Conservation (phyloP, 2,797 vertebrate species). For the Coreius guichenoti region DNA sequence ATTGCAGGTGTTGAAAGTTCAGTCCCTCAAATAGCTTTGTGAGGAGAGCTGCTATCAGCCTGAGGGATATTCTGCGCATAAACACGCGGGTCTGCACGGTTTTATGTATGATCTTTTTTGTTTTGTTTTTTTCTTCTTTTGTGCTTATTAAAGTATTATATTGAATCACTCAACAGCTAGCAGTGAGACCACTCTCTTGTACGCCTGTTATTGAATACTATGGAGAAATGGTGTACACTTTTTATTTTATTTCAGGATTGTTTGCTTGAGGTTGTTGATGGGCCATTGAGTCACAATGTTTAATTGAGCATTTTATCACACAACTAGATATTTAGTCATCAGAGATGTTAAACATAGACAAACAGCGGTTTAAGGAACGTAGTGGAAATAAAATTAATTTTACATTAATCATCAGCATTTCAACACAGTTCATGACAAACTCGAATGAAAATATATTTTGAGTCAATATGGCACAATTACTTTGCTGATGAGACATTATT, state of each 20-base stretch:
- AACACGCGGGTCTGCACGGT: conserved; percentile 22
- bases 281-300: not conserved
- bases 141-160: conserved; percentile 24
- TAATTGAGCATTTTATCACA: not conserved
- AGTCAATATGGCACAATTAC: conserved; percentile 3
- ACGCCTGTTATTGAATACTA: not conserved
- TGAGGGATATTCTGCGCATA: conserved; percentile 12
- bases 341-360: not conserved
- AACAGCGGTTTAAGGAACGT: not conserved
- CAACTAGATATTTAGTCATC: not conserved
- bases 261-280: not conserved
- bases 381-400: not conserved
- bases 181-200: not conserved
- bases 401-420: not conserved
- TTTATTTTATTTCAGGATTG: not conserved
- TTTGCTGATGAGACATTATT: conserved; percentile 1
- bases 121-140: not conserved
- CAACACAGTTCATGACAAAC: not conserved
- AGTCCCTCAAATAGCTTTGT: conserved; percentile 52
- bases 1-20: conserved; percentile 59
- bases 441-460: not conserved
- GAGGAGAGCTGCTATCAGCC: conserved; percentile 56
- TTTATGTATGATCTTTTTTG: conserved; percentile 10
- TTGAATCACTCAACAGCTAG: not conserved
- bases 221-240: not conserved